These are phyloP conservation scores for Lithodes maja DNA, from an alignment of 2,888 invertebrate species.

Conservation along the genomic window DNA sequence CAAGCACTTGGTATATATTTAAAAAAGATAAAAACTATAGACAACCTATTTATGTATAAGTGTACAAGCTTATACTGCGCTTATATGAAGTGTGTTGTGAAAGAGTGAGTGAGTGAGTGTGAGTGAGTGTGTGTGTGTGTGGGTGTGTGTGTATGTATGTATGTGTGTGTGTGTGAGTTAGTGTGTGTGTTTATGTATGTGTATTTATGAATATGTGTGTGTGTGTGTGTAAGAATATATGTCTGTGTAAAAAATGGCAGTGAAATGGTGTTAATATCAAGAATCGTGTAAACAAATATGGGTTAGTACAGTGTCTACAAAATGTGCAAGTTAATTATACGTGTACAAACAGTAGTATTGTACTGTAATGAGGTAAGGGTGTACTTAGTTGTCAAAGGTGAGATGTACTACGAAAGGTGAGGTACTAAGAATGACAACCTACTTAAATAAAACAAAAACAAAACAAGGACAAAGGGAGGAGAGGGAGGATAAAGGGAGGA, in stretches of 20 bases:
- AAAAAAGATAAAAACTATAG: background rate
- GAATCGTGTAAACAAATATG: background rate
- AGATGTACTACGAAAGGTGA: background rate
- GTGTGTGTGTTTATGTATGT: too few relatives aligned
- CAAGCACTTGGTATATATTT: background rate
- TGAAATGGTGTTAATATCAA: background rate
- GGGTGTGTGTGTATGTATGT: background rate
- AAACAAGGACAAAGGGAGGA: constrained; percentile 8
- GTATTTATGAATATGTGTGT: background rate
- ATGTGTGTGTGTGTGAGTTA: too few relatives aligned
- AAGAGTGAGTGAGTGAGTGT: background rate
- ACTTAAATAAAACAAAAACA: constrained; percentile 2
- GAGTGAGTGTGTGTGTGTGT: constrained; percentile 29
- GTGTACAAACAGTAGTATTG: background rate
- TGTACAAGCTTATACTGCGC: background rate
- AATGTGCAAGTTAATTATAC: background rate
- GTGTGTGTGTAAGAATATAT: constrained; percentile 5
- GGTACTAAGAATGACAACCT: background rate
- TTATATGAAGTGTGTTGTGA: background rate
- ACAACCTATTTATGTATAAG: background rate
- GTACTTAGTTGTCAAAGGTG: background rate
- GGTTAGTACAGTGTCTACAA: background rate
- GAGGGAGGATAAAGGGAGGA: background rate
- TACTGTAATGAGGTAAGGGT: background rate
- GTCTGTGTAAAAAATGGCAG: background rate